Evolutionary conservation across 2,888 invertebrate genomes (phyloP).

Genomic region (Drosophila falleni): DNA sequence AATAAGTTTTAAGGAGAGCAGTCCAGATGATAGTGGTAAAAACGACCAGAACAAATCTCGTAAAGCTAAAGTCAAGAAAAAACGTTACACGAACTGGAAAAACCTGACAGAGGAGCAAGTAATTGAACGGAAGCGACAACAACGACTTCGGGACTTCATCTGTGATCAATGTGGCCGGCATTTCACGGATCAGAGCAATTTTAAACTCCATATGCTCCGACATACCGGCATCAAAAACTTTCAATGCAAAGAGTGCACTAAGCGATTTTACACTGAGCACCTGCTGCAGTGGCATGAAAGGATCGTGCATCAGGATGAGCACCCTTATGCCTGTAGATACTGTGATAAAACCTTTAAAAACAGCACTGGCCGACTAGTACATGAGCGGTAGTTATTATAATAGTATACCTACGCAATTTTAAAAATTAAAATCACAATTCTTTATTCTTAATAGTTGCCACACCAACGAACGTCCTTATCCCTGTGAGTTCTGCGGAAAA

Average conservation of each 20-base stretch:
- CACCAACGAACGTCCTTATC: conserved; percentile 81
- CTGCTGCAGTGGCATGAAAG: conserved; percentile 57
- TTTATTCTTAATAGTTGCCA: conserved; percentile 65
- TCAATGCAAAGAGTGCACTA: conserved; percentile 49
- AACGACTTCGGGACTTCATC: conserved; percentile 57
- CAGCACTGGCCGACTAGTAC: conserved; percentile 77
- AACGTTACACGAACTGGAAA: conserved; percentile 61
- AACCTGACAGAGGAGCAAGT: conserved; percentile 61
- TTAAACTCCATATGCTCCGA: conserved; percentile 66
- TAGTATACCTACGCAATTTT: background rate
- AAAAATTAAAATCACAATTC: background rate
- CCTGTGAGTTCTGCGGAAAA: conserved; percentile 75
- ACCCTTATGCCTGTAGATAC: conserved; percentile 79
- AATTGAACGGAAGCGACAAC: conserved; percentile 51
- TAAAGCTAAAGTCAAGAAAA: conserved; percentile 23
- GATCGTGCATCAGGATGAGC: conserved; percentile 80
- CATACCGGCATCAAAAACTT: conserved; percentile 64
- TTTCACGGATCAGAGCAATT: conserved; percentile 71
- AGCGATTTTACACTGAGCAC: conserved; percentile 62
- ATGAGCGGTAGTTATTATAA: conserved; percentile 73
- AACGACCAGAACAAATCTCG: background rate
- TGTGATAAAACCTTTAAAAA: conserved; percentile 80
- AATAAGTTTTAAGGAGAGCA: background rate
- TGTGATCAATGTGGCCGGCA: conserved; percentile 69
- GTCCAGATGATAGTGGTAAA: background rate